These are phyloP conservation scores for Eristalis pertinax DNA, from an alignment of 2,888 invertebrate genomes.

Conservation along the genomic window DNA sequence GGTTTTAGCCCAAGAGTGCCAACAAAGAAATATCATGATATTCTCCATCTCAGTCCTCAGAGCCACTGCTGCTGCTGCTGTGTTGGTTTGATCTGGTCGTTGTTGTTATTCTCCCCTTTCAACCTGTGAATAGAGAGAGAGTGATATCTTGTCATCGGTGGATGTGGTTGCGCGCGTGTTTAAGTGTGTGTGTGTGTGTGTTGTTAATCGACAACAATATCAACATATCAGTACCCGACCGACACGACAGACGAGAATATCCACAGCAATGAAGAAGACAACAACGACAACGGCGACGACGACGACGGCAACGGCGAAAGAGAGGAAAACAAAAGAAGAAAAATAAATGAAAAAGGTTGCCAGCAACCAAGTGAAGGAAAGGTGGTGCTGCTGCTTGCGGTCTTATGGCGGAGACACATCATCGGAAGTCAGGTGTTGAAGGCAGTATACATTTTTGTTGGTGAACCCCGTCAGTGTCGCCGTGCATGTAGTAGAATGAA, in stretches of 20 bases:
- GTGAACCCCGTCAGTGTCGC: conserved; percentile 30
- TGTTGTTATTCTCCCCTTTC: conserved; percentile 9
- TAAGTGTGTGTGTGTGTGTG: conserved; percentile 11
- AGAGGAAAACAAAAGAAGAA: conserved; percentile 13
- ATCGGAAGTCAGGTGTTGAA: conserved; percentile 72
- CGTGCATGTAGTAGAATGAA: neutral
- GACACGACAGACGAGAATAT: conserved; percentile 26
- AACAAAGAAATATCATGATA: conserved; percentile 23
- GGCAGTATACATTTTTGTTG: conserved; percentile 55
- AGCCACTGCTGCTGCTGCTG: conserved; percentile 7
- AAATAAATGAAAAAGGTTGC: conserved; percentile 42
- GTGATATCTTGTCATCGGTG: conserved; percentile 10
- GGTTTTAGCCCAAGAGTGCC: neutral
- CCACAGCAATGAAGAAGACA: conserved; percentile 38
- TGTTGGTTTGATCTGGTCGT: conserved; percentile 11
- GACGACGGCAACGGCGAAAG: neutral
- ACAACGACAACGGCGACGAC: neutral
- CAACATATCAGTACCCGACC: conserved; percentile 24
- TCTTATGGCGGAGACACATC: conserved; percentile 68
- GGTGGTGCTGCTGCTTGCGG: conserved; percentile 53
- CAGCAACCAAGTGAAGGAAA: conserved; percentile 40
- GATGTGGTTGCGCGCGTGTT: neutral
- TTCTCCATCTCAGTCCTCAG: conserved; percentile 21
- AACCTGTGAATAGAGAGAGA: conserved; percentile 36
- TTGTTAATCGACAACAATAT: conserved; percentile 50